These are phyloP conservation scores for Drosophila willistoni DNA, from an alignment of 1,140 invertebrate genomes.

Conservation along the genomic window DNA sequence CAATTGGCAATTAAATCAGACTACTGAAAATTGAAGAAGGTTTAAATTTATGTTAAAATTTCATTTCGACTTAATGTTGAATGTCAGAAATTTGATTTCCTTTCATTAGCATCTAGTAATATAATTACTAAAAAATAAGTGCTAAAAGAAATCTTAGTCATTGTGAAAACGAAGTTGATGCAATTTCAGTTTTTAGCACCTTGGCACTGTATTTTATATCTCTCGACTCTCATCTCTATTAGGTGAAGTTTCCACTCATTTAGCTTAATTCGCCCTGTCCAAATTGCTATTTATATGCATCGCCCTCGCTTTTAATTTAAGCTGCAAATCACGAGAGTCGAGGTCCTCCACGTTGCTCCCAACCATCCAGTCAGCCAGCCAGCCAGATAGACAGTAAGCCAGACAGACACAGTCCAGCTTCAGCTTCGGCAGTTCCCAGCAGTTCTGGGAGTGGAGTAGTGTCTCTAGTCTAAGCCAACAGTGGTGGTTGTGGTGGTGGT, in stretches of 20 bases:
- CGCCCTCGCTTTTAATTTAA: slow-evolving; percentile 79
- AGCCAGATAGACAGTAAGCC: not conserved
- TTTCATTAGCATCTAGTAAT: not conserved
- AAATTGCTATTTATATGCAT: slow-evolving; percentile 80
- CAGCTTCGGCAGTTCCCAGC: slow-evolving; percentile 12
- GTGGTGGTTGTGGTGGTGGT: no score
- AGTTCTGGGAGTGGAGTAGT: slow-evolving; percentile 16
- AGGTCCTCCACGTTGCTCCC: slow-evolving; percentile 12
- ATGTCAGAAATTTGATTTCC: not conserved
- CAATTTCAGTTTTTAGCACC: slow-evolving; percentile 5
- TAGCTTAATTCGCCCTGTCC: slow-evolving; percentile 76
- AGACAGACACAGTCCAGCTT: slow-evolving; percentile 13
- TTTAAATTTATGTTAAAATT: not conserved
- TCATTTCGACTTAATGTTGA: slow-evolving; percentile 12
- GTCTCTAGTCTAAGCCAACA: not conserved
- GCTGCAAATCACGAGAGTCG: slow-evolving; percentile 72
- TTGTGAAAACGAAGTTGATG: not conserved
- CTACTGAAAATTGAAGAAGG: no score
- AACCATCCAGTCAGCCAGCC: not conserved
- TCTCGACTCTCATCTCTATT: slow-evolving; percentile 11
- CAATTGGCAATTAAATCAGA: no score
- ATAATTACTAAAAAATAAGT: not conserved
- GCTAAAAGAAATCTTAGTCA: not conserved
- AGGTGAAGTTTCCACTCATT: slow-evolving; percentile 61
- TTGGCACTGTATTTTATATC: slow-evolving; percentile 16